Base-by-base conservation (phyloP, 2,797 vertebrate species). In the Aldrovandia affinis region DNA sequence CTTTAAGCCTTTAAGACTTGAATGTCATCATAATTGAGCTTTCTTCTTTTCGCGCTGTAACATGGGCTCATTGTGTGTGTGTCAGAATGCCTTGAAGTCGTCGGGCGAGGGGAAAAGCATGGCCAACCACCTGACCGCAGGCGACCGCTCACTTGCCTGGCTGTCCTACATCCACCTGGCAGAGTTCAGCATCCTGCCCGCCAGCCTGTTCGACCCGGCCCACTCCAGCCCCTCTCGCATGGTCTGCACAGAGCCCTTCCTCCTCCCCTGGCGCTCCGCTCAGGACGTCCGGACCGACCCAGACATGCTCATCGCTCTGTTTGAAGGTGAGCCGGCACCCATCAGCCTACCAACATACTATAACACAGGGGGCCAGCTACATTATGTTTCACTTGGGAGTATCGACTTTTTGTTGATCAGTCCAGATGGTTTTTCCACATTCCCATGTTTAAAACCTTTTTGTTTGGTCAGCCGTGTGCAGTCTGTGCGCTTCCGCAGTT, bases 141-240 rank as follows among this genome's bases (percentile, higher is more conserved):
- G 87, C n/a, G 95, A 99, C 92, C 96, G 96, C 14, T 96, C 96
- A 70, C 91, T 99, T 90, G 95, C 97, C 81, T 99, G 98, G 98
- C 94, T 99, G 81, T 95, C 94, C 57, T 98, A 96, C 90, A 96
- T 99, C 90, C 96, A 99, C 93, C 93, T 98, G 86, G 96, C 93
- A 0, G 98, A 99, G 93, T 99, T 98, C 22, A 95, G 90, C 84
- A 80, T 89, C 83, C 96, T 99, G 42, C 98, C 98, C 0, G 87
- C 89, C 39, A 90, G 92, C 88, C 94, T 99, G 83, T 97, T 94
- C 30, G 96, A 99, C 90, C 96, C 97, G 28, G 92, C 95, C 0
- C 95, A 96, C 88, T 94, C 95, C 4, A 93, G 92, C 86, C 97
- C 97, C 28, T 95, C 96, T 84, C 92, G 96, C 75, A 94, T 99